Percentiles rank a stretch among this genome's conserved stretches.
phyloP scores from a whole-genome alignment of 1,140 invertebrate species.

The Papilio glaucus region DNA sequence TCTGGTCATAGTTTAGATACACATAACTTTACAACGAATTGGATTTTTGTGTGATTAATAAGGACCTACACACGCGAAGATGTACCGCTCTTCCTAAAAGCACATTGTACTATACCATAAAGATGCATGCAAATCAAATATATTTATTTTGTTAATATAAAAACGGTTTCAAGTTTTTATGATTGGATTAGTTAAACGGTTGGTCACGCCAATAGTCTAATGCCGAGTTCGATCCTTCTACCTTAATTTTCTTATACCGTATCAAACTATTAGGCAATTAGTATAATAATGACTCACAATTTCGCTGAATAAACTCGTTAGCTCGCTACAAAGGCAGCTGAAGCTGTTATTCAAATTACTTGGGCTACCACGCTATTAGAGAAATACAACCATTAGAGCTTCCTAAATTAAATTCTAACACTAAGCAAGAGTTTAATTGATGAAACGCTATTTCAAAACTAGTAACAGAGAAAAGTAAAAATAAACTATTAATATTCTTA shows the following conservation, averaged over 20 bases:
- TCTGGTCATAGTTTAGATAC: slow-evolving; percentile 19
- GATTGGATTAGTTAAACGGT: neutral
- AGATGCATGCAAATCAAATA: too few species aligned
- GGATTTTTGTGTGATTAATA: neutral
- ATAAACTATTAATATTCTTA: neutral
- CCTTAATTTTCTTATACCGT: neutral
- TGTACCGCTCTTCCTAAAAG: neutral
- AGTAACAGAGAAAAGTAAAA: neutral
- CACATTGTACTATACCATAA: neutral
- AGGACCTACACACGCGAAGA: neutral
- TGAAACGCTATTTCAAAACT: neutral
- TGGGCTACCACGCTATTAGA: too few species aligned
- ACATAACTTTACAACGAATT: slow-evolving; percentile 3
- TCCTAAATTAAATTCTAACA: neutral
- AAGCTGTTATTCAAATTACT: neutral
- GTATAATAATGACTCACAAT: neutral
- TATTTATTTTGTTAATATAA: too few species aligned
- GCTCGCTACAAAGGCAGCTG: too few species aligned
- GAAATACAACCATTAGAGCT: neutral
- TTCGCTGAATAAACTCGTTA: neutral
- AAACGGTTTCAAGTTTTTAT: too few species aligned
- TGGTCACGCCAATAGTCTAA: neutral
- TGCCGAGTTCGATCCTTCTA: neutral
- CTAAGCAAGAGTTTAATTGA: neutral
- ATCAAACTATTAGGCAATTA: neutral